Evolutionary conservation across 2,888 invertebrate species (phyloP).

Genomic region (Drosophila affinis): DNA sequence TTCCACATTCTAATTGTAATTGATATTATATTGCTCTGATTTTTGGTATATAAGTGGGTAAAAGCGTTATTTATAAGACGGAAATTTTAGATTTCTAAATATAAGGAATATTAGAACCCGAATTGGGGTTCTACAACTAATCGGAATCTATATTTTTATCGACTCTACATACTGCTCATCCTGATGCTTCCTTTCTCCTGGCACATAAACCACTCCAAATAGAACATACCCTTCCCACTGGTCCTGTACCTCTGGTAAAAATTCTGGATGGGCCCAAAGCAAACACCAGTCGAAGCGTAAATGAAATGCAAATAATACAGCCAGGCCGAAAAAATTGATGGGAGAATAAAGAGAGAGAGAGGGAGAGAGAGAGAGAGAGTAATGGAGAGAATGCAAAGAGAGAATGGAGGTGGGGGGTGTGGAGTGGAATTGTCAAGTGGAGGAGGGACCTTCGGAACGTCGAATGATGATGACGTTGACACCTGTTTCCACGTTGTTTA

Average conservation of each 20-base stretch:
- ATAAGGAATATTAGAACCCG: no score
- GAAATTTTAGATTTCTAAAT: no score
- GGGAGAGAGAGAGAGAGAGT: background rate
- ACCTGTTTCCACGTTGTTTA: conserved; percentile 75
- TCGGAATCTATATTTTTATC: no score
- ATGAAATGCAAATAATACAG: conserved; percentile 75
- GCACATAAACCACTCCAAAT: background rate
- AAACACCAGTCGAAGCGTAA: conserved; percentile 41
- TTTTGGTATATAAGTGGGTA: no score
- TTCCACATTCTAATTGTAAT: no score
- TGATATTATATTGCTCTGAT: no score
- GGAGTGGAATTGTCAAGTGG: conserved; percentile 17
- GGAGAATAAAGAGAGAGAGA: background rate
- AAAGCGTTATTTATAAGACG: no score
- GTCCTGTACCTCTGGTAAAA: background rate
- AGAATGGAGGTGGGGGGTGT: background rate
- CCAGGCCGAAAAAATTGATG: background rate
- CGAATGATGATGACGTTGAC: conserved; percentile 58
- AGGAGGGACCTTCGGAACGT: conserved; percentile 35
- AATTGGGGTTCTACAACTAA: no score
- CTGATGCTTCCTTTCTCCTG: no score
- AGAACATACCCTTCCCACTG: background rate
- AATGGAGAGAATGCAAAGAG: background rate
- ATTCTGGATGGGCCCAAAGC: conserved; percentile 3
- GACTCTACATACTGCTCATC: no score